Evolutionary conservation across 2,113 vertebrate genomes (phyloP), one percentile per base, ranked within the genome.

Genomic region (Urocolius indicus): DNA sequence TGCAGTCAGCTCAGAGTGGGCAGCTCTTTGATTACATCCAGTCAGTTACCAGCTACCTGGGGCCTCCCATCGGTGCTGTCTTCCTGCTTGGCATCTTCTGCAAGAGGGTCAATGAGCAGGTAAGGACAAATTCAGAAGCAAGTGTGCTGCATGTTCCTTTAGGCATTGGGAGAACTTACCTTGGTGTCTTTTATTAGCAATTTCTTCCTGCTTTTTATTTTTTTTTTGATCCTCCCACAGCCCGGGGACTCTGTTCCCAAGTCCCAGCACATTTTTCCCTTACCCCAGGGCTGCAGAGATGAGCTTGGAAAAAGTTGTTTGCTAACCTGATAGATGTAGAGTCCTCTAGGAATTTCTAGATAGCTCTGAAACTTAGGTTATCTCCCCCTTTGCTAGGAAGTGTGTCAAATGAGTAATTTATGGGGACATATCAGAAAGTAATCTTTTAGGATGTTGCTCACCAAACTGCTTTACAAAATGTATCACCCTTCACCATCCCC

Each of bases 21-120:
- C 99, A 99, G 81, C 99, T 99, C 29, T 99, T 99, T 3, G 99
- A 99, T 89, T 99, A 99, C 57, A 99, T 99, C 61, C 97, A 99
- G 97, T 99, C 99, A 22, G 84, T 99, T 77, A 99, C 99, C 54
- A 99, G 99, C 86, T 99, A 98, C 97, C 96, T 99, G 84, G 98
- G 99, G 3, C 99, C 99, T 3, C 99, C 99, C 51, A 99, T 99
- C 9, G 98, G 98, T 2, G 98, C 99, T 4, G 98, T 99, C 96
- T 99, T 99, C 96, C 89, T 99, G 23, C 98, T 99, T 4, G 99
- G 92, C 24, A 29, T 99, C 94, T 99, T 99, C 97, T 99, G 98
- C 97, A 99, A 99, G 93, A 98, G 99, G 68, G 98, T 99, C 89
- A 99, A 98, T 66, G 99, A 99, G 71, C 36, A 96, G 54, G 99